Evolutionary conservation across 1,140 invertebrate genomes (phyloP).

Genomic region (Steinernema khuongi): DNA sequence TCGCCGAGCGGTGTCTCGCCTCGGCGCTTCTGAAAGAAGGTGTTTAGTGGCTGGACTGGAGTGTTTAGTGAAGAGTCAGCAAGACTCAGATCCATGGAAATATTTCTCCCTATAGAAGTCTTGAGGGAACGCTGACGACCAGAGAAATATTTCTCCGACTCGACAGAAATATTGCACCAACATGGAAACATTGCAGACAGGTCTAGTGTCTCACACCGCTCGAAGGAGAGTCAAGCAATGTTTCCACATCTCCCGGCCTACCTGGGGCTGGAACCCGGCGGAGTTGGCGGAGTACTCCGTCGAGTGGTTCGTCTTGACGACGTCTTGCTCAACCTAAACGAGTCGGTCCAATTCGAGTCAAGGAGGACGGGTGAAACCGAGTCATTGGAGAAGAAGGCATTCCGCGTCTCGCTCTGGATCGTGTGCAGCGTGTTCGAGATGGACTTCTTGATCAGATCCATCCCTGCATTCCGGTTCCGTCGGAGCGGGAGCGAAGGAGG

Average conservation of each 20-base stretch:
- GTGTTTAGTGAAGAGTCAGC: background rate
- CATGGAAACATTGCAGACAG: no score
- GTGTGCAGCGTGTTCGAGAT: background rate
- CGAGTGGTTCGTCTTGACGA: background rate
- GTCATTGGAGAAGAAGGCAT: background rate
- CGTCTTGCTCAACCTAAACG: background rate
- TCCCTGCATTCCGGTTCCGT: background rate
- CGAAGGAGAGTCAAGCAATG: background rate
- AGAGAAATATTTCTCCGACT: no score
- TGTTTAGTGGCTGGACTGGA: background rate
- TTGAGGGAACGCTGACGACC: no score
- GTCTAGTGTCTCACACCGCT: no score
- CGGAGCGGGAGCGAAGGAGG: no score
- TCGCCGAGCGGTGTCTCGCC: background rate
- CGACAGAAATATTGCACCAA: no score
- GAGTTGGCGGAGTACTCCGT: background rate
- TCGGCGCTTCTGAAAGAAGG: background rate
- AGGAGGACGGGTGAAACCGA: background rate
- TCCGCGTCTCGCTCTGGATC: background rate
- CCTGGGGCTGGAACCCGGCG: background rate
- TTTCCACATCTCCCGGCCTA: background rate
- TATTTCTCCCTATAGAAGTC: no score
- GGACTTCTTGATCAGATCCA: constrained; percentile 1
- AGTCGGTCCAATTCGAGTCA: background rate
- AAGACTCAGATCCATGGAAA: no score